A percentile compares a stretch with the other conserved stretches of the same genome.
These are phyloP conservation scores for Parauchenoglanis punctatus DNA, from an alignment of 2,797 vertebrate species.

Conservation along the genomic window DNA sequence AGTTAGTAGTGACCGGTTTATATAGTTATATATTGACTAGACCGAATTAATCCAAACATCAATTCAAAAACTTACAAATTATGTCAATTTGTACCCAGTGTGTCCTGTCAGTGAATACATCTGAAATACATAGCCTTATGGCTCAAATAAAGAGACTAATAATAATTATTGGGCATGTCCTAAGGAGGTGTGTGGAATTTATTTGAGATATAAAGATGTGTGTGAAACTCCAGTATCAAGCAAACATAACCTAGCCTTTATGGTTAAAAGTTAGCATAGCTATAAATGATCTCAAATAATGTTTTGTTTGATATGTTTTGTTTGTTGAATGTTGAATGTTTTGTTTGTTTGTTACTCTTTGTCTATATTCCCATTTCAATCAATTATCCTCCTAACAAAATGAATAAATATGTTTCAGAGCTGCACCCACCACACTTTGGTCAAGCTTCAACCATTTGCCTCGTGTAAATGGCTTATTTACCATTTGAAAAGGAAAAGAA, in stretches of 20 bases:
- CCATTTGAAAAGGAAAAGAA: conserved; percentile 54
- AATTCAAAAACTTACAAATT: not conserved
- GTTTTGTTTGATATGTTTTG: not conserved
- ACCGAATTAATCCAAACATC: not conserved
- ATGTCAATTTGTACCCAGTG: not conserved
- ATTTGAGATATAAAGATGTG: not conserved
- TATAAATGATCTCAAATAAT: not conserved
- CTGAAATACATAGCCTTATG: not conserved
- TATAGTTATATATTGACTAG: not conserved
- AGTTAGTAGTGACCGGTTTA: not conserved
- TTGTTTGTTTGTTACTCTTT: not conserved
- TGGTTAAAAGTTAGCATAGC: not conserved
- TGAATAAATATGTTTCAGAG: conserved; percentile 21
- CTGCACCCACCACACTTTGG: not conserved
- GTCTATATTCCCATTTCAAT: not conserved
- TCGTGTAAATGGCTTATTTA: conserved; percentile 56
- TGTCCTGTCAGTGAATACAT: not conserved
- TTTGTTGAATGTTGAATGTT: no score
- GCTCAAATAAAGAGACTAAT: not conserved
- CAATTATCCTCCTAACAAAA: conserved; percentile 3
- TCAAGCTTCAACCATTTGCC: conserved; percentile 35
- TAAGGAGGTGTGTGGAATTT: not conserved
- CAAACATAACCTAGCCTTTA: no score
- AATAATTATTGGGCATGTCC: not conserved
- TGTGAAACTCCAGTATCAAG: not conserved